Evolutionary conservation across 2,797 vertebrate genomes (phyloP).

Genomic region (Clarias fuscus): DNA sequence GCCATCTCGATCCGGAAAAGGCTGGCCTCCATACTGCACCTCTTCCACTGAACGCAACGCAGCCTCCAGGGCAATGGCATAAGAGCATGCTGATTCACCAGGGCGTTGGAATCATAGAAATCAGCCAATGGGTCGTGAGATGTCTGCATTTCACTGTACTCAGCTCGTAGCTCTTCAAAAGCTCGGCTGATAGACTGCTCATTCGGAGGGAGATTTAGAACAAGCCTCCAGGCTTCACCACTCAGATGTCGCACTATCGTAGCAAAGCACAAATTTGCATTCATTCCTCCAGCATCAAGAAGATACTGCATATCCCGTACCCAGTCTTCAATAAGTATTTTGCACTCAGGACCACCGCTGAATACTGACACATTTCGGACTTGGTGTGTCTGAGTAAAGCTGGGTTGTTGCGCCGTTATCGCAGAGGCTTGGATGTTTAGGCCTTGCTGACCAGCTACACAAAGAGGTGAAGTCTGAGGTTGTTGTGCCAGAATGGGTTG

Average conservation of each 20-base stretch:
- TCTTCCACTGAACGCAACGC: slow-evolving; percentile 40
- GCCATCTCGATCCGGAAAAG: slow-evolving; percentile 47
- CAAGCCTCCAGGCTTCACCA: neutral
- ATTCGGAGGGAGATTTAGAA: neutral
- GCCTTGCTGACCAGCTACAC: too few relatives aligned
- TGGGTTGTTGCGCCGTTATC: too few relatives aligned
- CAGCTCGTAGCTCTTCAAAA: slow-evolving; percentile 57
- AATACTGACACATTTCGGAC: too few relatives aligned
- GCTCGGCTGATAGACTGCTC: slow-evolving; percentile 48
- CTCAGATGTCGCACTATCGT: neutral
- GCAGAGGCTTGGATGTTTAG: too few relatives aligned
- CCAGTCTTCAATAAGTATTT: neutral
- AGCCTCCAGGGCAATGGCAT: slow-evolving; percentile 49
- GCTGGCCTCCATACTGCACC: slow-evolving; percentile 20
- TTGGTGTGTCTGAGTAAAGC: too few relatives aligned
- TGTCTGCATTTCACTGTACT: slow-evolving; percentile 48
- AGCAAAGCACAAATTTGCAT: neutral
- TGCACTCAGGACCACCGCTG: too few relatives aligned
- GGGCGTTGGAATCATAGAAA: slow-evolving; percentile 51
- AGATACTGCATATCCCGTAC: neutral
- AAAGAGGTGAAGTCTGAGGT: too few relatives aligned
- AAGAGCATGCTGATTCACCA: slow-evolving; percentile 51
- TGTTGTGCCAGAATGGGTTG: too few relatives aligned
- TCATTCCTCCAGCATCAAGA: neutral
- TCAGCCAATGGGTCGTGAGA: slow-evolving; percentile 51